Conservation (phyloP, 2,797 vertebrate species). For the Neopelma chrysocephalum region DNA sequence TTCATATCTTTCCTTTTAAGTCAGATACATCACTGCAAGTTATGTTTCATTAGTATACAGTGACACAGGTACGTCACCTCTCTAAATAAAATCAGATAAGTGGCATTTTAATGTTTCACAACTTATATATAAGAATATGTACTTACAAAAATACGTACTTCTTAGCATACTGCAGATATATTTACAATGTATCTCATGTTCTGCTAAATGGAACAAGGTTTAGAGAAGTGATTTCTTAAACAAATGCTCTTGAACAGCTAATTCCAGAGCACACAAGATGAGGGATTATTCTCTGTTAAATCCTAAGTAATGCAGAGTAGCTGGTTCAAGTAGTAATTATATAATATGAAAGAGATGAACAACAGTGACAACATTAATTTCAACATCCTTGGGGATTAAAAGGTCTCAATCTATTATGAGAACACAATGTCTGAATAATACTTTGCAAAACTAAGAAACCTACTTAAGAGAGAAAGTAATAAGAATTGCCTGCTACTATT, state of each 20-base stretch:
- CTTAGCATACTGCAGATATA: neutral
- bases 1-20: neutral
- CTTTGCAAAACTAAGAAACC: slow-evolving; percentile 3
- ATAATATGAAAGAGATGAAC: slow-evolving; percentile 34
- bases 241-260: slow-evolving; percentile 57
- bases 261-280: slow-evolving; percentile 51
- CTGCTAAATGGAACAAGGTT: slow-evolving; percentile 34
- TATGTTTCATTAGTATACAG: neutral
- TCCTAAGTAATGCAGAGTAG: slow-evolving; percentile 49
- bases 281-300: slow-evolving; percentile 54
- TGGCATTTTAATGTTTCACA: neutral
- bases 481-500: neutral
- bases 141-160: neutral
- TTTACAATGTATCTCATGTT: neutral
- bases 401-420: neutral
- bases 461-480: neutral
- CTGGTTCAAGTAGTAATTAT: slow-evolving; percentile 60
- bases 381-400: neutral
- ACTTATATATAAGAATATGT: rapidly evolving
- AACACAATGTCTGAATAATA: neutral
- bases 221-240: slow-evolving; percentile 58
- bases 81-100: neutral
- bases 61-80: neutral
- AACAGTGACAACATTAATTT: slow-evolving; percentile 40
- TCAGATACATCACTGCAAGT: neutral